Percentiles rank a stretch among this genome's conserved stretches.
phyloP scores from a whole-genome alignment of 2,113 vertebrate genomes.

The Mionectes macconnelli region DNA sequence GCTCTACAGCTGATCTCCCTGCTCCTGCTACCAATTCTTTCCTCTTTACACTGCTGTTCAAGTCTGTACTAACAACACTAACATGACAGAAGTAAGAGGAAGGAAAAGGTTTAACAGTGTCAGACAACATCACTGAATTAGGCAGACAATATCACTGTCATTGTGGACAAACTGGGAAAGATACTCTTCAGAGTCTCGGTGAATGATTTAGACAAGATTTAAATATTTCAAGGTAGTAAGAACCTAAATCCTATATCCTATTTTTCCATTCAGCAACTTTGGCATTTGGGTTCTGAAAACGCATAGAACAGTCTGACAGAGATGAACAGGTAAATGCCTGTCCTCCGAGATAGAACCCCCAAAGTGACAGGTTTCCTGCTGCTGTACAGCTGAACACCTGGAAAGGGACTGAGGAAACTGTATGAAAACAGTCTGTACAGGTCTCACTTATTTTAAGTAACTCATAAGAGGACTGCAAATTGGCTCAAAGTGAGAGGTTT shows the following conservation, averaged over 20 bases:
- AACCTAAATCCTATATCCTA: background rate
- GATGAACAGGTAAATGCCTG: background rate
- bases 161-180: background rate
- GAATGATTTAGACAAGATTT: background rate
- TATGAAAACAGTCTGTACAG: background rate
- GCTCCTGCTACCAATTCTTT: background rate
- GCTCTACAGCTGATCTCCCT: background rate
- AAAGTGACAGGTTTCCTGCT: background rate
- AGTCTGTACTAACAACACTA: background rate
- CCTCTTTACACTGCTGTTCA: rapidly evolving
- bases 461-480: background rate
- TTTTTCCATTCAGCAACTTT: background rate
- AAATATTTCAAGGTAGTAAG: background rate
- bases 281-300: background rate
- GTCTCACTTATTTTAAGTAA: background rate
- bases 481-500: background rate
- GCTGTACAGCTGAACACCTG: background rate
- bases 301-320: background rate
- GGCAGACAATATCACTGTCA: background rate
- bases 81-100: background rate
- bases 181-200: background rate
- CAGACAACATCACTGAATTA: background rate
- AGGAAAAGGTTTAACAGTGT: background rate
- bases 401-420: background rate
- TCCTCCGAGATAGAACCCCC: background rate